Evolutionary conservation across 1,140 invertebrate genomes (phyloP), one percentile per base, ranked within the genome.

Genomic region (Anthonomus grandis): DNA sequence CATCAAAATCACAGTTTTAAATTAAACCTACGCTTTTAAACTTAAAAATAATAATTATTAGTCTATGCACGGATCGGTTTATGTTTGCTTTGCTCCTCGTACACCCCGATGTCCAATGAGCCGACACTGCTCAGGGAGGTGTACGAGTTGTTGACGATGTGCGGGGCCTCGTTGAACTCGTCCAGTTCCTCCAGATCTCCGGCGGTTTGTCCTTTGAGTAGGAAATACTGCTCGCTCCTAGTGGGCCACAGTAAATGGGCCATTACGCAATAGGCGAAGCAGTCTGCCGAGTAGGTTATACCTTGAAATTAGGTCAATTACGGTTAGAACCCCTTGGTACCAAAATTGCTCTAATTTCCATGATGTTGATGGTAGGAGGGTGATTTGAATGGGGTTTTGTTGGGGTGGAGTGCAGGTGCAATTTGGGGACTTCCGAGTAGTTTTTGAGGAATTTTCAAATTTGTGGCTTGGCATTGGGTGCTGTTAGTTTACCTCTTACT

Each of bases 191-290:
- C 86, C 78, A 78, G 86, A 63, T 90, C 86, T 25, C 80, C 79
- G 69, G 81, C 75, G 1, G 70, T 70, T 6, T 64, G 63, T 74
- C 85, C 72, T 75, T 89, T 84, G 3, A 94, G 75, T 39, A 93
- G 78, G 66, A 95, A 86, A 77, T 95, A 95, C 72, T 95, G 90
- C 62, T 94, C 89, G 23, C 89, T 90, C 55, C 90, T 77, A 37
- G 90, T 92, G 13, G 93, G 94, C 93, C 93, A 97, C 52, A 97
- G 76, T 46, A 97, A 77, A 74, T 96, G 93, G 0, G 93, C 86
- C 87, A 97, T 92, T 4, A 95, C 88, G 66, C 90, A 91, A 74
- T 93, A 95, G 15, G 93, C 93, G 60, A 97, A 81, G 73, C 93
- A 94, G 70, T 97, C 93, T 1, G 91, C 93, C 25, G 91, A 93